phyloP scores from a whole-genome alignment of 2,113 vertebrate species.

The Crotophaga sulcirostris region DNA sequence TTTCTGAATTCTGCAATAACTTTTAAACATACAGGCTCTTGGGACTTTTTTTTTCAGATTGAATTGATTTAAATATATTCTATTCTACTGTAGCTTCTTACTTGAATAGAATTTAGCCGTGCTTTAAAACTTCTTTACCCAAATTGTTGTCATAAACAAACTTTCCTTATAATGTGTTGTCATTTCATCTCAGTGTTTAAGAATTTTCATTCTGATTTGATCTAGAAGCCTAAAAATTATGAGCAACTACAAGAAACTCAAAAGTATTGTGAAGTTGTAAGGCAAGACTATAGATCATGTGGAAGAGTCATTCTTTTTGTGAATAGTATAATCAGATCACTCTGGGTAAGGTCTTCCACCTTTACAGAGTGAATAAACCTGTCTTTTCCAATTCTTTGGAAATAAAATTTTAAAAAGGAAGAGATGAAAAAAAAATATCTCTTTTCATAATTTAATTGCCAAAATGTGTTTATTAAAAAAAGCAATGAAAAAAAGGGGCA shows the following conservation, averaged over 20 bases:
- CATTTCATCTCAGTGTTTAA: background rate
- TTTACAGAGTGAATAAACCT: background rate
- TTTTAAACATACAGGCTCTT: background rate
- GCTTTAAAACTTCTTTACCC: background rate
- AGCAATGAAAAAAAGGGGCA: background rate
- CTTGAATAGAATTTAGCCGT: rapidly evolving
- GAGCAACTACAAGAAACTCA: background rate
- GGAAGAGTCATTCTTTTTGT: background rate
- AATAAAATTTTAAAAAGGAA: background rate
- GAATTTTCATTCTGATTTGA: background rate
- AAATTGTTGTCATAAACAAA: background rate
- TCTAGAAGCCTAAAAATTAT: background rate
- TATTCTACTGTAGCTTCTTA: background rate
- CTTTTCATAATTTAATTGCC: constrained; percentile 40
- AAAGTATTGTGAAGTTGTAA: background rate
- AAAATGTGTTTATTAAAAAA: constrained; percentile 26
- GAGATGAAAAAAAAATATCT: background rate
- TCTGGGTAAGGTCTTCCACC: background rate
- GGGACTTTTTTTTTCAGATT: background rate
- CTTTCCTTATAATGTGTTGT: background rate
- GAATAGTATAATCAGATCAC: background rate
- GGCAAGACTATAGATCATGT: background rate
- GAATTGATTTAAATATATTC: background rate
- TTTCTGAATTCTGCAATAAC: background rate
- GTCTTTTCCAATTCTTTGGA: constrained; percentile 15